Percentiles rank a stretch among this genome's conserved stretches.
phyloP scores from a whole-genome alignment of 2,888 invertebrate species.

The Aphodius sticticus region DNA sequence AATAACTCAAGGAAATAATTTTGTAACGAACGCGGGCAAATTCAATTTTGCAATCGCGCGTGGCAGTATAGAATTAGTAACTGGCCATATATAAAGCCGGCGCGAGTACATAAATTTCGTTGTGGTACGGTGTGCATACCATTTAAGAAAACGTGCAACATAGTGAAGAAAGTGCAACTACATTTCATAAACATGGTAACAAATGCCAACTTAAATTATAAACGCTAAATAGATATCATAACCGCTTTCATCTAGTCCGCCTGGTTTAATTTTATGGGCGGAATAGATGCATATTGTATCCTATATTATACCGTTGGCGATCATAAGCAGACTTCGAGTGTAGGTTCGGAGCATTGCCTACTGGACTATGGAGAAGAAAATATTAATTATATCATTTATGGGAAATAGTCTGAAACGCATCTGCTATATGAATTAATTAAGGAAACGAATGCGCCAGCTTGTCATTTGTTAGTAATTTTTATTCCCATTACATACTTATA shows the following conservation, averaged over 20 bases:
- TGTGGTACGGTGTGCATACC: background rate
- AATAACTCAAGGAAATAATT: background rate
- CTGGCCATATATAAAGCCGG: background rate
- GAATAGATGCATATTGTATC: background rate
- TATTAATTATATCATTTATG: background rate
- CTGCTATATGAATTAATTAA: background rate
- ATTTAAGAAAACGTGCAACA: slow-evolving; percentile 4
- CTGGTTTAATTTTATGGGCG: background rate
- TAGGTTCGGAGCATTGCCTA: background rate
- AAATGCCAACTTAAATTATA: slow-evolving; percentile 4
- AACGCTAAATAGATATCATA: slow-evolving; percentile 4
- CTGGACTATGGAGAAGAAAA: background rate
- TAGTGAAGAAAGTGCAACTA: slow-evolving; percentile 4
- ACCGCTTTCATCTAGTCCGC: background rate
- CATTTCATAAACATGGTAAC: background rate
- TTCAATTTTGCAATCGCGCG: background rate
- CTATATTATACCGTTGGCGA: background rate
- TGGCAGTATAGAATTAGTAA: background rate
- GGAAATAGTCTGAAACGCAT: background rate
- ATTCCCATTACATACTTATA: too few species aligned
- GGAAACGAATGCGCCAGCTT: too few species aligned
- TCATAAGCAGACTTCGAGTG: background rate
- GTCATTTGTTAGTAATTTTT: too few species aligned
- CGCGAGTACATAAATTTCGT: background rate
- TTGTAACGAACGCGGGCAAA: background rate